Conservation (phyloP, 2,797 vertebrate species). For the Xiphorhynchus erythropygius region DNA sequence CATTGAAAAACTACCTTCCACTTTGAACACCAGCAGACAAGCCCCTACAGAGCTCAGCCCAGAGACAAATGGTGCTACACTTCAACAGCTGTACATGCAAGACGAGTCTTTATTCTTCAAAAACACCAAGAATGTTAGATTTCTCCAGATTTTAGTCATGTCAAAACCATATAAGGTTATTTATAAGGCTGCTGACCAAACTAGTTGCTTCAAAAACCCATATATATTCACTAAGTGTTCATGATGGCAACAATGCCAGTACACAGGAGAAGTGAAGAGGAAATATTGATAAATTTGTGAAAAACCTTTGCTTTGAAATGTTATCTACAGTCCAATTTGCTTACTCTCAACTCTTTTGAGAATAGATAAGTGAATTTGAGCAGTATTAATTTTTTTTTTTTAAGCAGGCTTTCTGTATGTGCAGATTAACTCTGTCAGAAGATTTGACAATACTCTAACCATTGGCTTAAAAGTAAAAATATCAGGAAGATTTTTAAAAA, state of each 20-base stretch:
- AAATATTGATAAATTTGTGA: not conserved
- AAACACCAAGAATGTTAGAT: not conserved
- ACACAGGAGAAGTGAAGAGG: not conserved
- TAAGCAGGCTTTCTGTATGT: not conserved
- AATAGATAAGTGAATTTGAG: not conserved
- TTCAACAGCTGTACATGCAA: not conserved
- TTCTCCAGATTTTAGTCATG: not conserved
- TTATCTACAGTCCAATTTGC: not conserved
- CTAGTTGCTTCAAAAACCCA: not conserved
- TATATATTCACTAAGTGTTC: not conserved
- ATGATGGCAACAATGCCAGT: not conserved
- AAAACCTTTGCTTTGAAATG: not conserved
- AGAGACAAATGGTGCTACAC: not conserved
- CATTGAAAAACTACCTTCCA: not conserved
- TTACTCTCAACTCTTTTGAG: not conserved
- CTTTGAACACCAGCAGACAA: not conserved
- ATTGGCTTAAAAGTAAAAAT: not conserved
- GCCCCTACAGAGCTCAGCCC: not conserved
- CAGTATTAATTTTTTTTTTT: not conserved
- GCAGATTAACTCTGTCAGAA: not conserved
- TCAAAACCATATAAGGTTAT: not conserved
- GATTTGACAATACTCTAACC: not conserved
- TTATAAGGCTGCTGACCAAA: not conserved
- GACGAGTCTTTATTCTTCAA: not conserved
- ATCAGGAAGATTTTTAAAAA: not conserved